phyloP scores from a whole-genome alignment of 1,140 invertebrate genomes.

The Drosophila nannoptera region DNA sequence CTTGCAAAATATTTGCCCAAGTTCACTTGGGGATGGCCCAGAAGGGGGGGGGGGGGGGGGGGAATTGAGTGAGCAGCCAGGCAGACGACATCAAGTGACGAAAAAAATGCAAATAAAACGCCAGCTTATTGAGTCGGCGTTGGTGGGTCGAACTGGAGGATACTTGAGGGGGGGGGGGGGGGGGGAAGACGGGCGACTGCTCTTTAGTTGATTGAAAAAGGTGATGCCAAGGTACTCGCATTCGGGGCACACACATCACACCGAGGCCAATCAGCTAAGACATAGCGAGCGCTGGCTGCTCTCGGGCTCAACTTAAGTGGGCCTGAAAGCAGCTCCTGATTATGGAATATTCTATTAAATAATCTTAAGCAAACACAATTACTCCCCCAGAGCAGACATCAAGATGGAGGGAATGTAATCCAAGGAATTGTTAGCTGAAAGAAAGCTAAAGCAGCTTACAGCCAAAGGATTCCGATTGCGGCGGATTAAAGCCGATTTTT shows the following conservation, averaged over 20 bases:
- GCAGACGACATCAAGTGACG: constrained; percentile 50
- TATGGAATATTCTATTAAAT: too few relatives aligned
- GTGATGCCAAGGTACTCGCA: constrained; percentile 53
- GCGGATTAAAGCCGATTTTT: constrained; percentile 18
- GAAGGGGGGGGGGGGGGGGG: constrained; percentile 1
- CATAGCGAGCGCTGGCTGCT: neutral
- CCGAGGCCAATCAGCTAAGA: constrained; percentile 2
- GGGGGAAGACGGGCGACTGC: constrained; percentile 42
- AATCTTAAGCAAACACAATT: too few relatives aligned
- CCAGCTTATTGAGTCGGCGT: constrained; percentile 68
- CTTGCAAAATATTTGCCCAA: constrained; percentile 19
- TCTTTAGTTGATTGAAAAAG: constrained; percentile 76
- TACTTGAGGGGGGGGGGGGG: constrained; percentile 7
- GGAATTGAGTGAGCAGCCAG: constrained; percentile 54
- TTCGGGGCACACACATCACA: constrained; percentile 2
- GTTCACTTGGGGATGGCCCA: neutral
- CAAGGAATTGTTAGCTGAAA: too few relatives aligned
- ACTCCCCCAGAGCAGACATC: too few relatives aligned
- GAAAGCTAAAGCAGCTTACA: too few relatives aligned
- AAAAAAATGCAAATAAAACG: constrained; percentile 75
- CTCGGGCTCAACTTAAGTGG: too few relatives aligned
- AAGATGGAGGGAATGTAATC: too few relatives aligned
- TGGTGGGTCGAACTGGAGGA: constrained; percentile 15
- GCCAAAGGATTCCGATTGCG: too few relatives aligned
- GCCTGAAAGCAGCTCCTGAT: too few relatives aligned